These are phyloP conservation scores for Frieseomelitta varia DNA, from an alignment of 1,140 invertebrate species.

Conservation along the genomic window DNA sequence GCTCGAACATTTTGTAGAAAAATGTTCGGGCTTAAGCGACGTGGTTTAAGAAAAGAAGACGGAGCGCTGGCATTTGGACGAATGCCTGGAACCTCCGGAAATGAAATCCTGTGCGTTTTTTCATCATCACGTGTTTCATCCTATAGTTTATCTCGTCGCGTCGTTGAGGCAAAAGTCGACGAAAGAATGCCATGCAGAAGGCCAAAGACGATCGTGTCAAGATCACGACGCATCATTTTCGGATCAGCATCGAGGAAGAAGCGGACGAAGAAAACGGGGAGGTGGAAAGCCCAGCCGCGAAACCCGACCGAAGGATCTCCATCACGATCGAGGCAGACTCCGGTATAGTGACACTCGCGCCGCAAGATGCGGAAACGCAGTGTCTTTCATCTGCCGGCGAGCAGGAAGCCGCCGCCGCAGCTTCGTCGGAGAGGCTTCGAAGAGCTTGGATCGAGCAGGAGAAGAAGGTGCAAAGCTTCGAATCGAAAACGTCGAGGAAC, in stretches of 20 bases:
- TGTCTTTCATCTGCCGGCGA: background rate
- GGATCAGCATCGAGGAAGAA: conserved; percentile 72
- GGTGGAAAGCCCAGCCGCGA: background rate
- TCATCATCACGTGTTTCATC: background rate
- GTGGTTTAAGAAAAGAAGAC: no score
- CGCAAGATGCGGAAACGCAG: background rate
- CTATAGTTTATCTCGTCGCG: conserved; percentile 13
- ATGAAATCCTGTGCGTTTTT: background rate
- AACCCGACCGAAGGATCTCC: conserved; percentile 24
- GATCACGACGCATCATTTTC: conserved; percentile 67
- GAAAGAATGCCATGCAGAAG: conserved; percentile 76
- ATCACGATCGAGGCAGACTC: conserved; percentile 26
- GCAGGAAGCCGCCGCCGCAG: background rate
- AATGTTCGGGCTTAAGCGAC: no score
- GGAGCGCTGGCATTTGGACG: no score
- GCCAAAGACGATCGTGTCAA: conserved; percentile 56
- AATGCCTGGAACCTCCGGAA: no score
- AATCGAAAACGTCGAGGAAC: background rate
- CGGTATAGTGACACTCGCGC: background rate
- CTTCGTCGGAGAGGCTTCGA: background rate
- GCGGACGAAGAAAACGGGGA: conserved; percentile 60
- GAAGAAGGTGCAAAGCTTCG: background rate
- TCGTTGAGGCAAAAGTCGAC: background rate
- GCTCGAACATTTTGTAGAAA: background rate
- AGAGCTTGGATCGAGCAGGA: background rate